These are phyloP conservation scores for Acleris sparsana DNA, from an alignment of 2,888 invertebrate genomes.

Conservation along the genomic window DNA sequence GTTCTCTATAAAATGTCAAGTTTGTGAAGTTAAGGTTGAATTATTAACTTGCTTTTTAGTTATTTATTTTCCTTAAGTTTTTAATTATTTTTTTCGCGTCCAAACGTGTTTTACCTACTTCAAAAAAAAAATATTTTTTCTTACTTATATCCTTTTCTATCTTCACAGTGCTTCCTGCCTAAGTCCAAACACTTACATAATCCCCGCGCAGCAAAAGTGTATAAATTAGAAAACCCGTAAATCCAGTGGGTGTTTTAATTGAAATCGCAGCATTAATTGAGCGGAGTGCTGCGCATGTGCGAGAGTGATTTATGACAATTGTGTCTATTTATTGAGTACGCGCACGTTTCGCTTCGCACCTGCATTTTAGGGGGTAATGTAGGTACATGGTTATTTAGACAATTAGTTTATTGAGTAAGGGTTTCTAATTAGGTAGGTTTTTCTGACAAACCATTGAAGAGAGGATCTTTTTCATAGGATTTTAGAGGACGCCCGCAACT, in stretches of 20 bases:
- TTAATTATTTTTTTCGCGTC: too few species aligned
- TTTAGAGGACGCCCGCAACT: too few species aligned
- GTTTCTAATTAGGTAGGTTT: neutral
- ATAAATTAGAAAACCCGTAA: slow-evolving; percentile 75
- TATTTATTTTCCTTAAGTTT: too few species aligned
- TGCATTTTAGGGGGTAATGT: slow-evolving; percentile 21
- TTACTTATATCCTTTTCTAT: too few species aligned
- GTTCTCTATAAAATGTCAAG: slow-evolving; percentile 22
- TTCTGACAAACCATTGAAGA: too few species aligned
- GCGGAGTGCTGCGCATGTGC: slow-evolving; percentile 71
- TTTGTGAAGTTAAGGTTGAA: slow-evolving; percentile 8
- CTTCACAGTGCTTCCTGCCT: too few species aligned
- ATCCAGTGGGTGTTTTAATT: slow-evolving; percentile 78
- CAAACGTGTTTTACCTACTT: too few species aligned
- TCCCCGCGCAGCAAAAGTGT: slow-evolving; percentile 57
- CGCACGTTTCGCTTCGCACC: slow-evolving; percentile 51
- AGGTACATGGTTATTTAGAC: slow-evolving; percentile 10
- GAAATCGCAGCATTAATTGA: slow-evolving; percentile 77
- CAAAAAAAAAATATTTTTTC: too few species aligned
- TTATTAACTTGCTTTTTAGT: neutral
- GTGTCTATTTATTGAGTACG: slow-evolving; percentile 61
- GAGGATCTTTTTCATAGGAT: too few species aligned
- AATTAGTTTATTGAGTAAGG: neutral
- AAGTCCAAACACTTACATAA: neutral
- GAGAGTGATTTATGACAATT: slow-evolving; percentile 66